Evolutionary conservation across 2,113 vertebrate species (phyloP).

Genomic region (Zosterops japonicus): DNA sequence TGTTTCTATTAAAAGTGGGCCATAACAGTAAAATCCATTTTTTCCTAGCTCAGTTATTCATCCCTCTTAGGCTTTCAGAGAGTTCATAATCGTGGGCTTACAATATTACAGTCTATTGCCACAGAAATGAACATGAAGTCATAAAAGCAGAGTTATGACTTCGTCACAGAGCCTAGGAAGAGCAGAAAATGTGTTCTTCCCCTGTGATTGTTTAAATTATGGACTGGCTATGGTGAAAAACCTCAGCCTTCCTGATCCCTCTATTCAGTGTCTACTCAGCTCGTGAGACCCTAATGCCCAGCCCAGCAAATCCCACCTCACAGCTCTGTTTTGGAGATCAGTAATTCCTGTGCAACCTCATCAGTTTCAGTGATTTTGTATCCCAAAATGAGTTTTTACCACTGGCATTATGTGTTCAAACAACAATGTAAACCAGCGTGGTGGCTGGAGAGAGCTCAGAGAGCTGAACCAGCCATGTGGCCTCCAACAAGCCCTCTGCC

Average conservation of each 20-base stretch:
- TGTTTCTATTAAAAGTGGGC: slow-evolving; percentile 6
- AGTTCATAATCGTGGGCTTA: neutral
- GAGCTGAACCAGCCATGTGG: neutral
- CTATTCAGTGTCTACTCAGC: fast-evolving
- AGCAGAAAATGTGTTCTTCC: neutral
- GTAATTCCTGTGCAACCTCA: neutral
- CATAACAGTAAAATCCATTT: neutral
- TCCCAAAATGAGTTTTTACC: neutral
- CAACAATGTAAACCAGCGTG: fast-evolving
- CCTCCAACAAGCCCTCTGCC: neutral
- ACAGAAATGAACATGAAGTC: slow-evolving; percentile 31
- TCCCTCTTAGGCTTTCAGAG: neutral
- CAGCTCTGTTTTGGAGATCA: fast-evolving
- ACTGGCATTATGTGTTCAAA: neutral
- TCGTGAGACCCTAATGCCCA: fast-evolving
- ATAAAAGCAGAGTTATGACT: slow-evolving; percentile 53
- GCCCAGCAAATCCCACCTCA: neutral
- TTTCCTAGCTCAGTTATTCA: neutral
- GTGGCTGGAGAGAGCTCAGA: neutral
- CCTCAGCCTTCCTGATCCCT: neutral
- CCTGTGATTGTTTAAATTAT: neutral
- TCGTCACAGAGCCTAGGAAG: neutral
- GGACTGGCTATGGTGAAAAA: neutral
- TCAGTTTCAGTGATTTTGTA: neutral
- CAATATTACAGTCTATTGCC: slow-evolving; percentile 2